Conservation (phyloP, 2,113 vertebrate species). For the Cottus gobio region DNA sequence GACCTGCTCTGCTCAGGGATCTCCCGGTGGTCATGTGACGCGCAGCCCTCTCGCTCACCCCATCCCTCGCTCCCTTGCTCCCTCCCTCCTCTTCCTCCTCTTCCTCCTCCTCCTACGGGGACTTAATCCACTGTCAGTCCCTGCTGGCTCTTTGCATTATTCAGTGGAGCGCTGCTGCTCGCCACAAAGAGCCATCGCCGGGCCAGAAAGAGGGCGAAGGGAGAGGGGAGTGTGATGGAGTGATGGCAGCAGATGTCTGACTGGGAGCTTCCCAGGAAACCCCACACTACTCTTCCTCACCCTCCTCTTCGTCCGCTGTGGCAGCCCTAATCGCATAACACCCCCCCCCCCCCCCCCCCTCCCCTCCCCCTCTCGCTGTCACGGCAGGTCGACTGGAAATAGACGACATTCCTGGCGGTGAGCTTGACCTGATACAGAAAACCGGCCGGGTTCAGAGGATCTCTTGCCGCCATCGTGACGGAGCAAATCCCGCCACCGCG, state of each 20-base stretch:
- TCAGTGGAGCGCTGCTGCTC: conserved; percentile 58
- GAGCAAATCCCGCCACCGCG: conserved; percentile 56
- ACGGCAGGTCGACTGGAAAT: conserved; percentile 70
- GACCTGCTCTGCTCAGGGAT: conserved; percentile 70
- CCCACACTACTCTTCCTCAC: conserved; percentile 67
- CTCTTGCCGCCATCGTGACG: conserved; percentile 72
- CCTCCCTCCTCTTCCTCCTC: conserved; percentile 5
- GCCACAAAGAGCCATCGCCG: conserved; percentile 54
- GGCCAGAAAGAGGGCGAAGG: conserved; percentile 32
- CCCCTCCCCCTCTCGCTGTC: conserved; percentile 31
- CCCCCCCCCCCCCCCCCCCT: too few relatives aligned
- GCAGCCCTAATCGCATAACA: conserved; percentile 54
- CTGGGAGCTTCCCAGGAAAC: conserved; percentile 76
- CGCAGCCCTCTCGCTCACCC: not conserved
- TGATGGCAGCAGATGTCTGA: conserved; percentile 76
- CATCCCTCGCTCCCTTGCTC: not conserved
- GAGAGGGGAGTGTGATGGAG: conserved; percentile 41
- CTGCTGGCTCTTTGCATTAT: conserved; percentile 64
- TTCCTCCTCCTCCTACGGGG: conserved; percentile 1
- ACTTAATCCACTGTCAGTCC: conserved; percentile 64
- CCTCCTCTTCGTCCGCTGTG: conserved; percentile 39
- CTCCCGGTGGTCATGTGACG: conserved; percentile 74
- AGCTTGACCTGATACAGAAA: conserved; percentile 52
- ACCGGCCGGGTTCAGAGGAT: conserved; percentile 36
- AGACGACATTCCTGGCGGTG: conserved; percentile 54